Evolutionary conservation across 2,888 invertebrate genomes (phyloP), one percentile per base, ranked within the genome.

Genomic region (Chrysodeixis includens): DNA sequence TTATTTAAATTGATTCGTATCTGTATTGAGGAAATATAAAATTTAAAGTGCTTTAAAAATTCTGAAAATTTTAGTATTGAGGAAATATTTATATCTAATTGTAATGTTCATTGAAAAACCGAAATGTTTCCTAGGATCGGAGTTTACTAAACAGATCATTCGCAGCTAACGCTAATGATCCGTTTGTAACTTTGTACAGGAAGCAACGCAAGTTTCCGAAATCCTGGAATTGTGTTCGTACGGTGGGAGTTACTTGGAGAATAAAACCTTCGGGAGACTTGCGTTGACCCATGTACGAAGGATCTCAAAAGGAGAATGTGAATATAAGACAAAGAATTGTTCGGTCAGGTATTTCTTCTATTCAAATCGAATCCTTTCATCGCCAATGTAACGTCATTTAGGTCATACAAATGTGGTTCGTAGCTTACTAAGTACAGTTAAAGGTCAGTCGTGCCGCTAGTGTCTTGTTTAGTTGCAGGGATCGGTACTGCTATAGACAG

Each of bases 1-100:
- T 35, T 35, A 35, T 40, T n/a, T 40, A 14, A 40, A 40, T 40
- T 40, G 40, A 40, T n/a, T 35, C n/a, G n/a, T 40, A 40, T 40
- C 40, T 40, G 40, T 6, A 40, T 35, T 35, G n/a, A n/a, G n/a
- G n/a, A 40, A 40, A 6, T 26, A 26, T 26, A 4, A n/a, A 40
- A n/a, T n/a, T n/a, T 5, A 40, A 32, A 10, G 32, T 32, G 10
- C 32, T 10, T 4, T 26, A 26, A 26, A 26, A 26, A 4, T 26
- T 4, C 2, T 26, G 26, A 26, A 26, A 26, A 26, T 26, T 4
- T 26, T 6, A 4, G 26, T 6, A 26, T 26, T 26, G 26, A 26
- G 26, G 26, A 26, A 26, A 26, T 26, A 26, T 26, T 4, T 6
- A 26, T 4, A 26, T 6, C 26, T 6, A 26, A 26, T 4, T 4